Percentiles rank a stretch among this genome's conserved stretches.
Evolutionary conservation across 2,797 vertebrate genomes (phyloP).

Genomic region (Pyrocephalus nanus): DNA sequence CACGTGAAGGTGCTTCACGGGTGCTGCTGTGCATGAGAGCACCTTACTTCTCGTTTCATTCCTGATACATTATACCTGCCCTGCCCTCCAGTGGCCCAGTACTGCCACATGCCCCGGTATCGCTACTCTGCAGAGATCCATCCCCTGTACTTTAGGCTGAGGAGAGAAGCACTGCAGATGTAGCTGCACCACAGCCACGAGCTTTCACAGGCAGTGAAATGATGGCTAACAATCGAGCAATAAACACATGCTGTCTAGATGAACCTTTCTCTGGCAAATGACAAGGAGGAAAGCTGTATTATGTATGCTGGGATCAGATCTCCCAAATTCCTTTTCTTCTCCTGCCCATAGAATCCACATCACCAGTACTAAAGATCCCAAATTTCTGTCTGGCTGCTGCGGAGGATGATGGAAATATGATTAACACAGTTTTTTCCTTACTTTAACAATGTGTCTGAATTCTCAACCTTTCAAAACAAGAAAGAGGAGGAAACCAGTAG

Average conservation of each 20-base stretch:
- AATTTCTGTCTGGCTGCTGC: background rate
- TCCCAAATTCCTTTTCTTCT: background rate
- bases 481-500: background rate
- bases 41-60: background rate
- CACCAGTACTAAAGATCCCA: background rate
- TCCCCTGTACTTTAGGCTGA: background rate
- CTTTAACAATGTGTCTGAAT: background rate
- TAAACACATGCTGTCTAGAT: rapidly evolving
- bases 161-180: background rate
- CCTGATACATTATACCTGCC: background rate
- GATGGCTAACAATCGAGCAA: too few species aligned
- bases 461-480: background rate
- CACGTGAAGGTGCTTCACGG: rapidly evolving
- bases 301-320: background rate
- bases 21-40: rapidly evolving
- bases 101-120: background rate
- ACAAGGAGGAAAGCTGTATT: background rate
- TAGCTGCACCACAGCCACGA: background rate
- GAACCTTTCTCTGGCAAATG: background rate
- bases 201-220: background rate
- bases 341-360: background rate
- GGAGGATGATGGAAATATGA: background rate
- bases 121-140: background rate
- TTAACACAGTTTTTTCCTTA: background rate
- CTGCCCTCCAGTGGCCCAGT: slow-evolving; percentile 40